Evolutionary conservation across 2,113 vertebrate genomes (phyloP).

Genomic region (Tetrao urogallus): DNA sequence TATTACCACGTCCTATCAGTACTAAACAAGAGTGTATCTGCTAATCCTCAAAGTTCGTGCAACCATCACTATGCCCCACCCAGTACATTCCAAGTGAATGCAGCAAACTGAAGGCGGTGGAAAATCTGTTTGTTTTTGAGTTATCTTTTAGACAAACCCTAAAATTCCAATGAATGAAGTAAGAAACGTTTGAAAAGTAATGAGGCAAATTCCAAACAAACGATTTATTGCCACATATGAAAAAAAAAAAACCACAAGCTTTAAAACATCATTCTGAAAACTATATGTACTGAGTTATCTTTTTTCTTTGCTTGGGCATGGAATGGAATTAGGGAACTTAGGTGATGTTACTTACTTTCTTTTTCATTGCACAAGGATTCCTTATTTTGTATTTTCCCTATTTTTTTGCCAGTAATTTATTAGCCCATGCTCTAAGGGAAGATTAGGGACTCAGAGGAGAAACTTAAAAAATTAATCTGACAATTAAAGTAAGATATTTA

Average conservation of each 20-base stretch:
- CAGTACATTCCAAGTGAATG: not conserved
- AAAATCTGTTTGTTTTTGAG: not conserved
- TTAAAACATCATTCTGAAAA: not conserved
- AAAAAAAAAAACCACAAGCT: not conserved
- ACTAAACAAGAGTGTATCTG: not conserved
- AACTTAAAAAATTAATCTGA: not conserved
- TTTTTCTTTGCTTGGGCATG: not conserved
- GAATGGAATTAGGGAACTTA: not conserved
- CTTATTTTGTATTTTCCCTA: not conserved
- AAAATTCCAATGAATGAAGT: not conserved
- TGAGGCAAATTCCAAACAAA: not conserved
- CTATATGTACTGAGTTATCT: not conserved
- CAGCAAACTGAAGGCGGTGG: not conserved
- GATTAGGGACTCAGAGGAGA: not conserved
- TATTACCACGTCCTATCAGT: not conserved
- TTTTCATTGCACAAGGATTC: not conserved
- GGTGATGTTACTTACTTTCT: not conserved
- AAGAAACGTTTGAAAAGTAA: not conserved
- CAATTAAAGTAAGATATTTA: not conserved
- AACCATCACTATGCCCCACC: not conserved
- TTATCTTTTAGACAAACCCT: not conserved
- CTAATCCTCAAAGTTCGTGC: not conserved
- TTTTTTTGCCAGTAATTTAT: not conserved
- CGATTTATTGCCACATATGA: not conserved
- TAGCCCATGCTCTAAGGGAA: not conserved